Evolutionary conservation across 2,113 vertebrate species (phyloP).

Genomic region (Thermophis baileyi): DNA sequence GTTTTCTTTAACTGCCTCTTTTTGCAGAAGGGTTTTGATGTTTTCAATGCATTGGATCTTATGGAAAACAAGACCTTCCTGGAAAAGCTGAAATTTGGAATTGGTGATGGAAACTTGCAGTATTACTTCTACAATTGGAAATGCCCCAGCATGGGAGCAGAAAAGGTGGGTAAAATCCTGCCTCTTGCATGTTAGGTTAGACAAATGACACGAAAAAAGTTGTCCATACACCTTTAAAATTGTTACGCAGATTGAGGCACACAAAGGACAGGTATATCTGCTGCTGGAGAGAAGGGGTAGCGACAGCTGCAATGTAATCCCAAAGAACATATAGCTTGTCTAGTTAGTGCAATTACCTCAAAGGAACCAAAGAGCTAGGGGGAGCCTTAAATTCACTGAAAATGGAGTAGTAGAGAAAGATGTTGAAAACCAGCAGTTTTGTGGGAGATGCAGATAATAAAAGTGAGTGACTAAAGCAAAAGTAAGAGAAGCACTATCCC

Average conservation of each 20-base stretch:
- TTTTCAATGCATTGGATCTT: conserved; percentile 99
- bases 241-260: background rate
- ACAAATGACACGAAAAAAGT: background rate
- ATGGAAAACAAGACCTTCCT: conserved; percentile 99
- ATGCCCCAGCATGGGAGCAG: conserved; percentile 95
- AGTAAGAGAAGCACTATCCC: background rate
- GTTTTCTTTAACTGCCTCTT: background rate
- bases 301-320: background rate
- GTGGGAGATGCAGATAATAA: background rate
- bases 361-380: background rate
- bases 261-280: background rate
- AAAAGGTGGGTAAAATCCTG: conserved; percentile 80
- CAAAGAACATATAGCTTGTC: background rate
- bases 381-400: background rate
- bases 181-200: background rate
- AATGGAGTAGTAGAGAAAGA: background rate
- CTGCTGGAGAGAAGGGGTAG: background rate
- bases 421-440: background rate
- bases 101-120: conserved; percentile 98
- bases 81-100: conserved; percentile 99
- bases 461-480: background rate
- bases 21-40: conserved; percentile 94
- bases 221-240: background rate
- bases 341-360: background rate
- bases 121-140: conserved; percentile 99